Evolutionary conservation across 1,140 invertebrate species (phyloP), one percentile per base, ranked within the genome.

Genomic region (Zaprionus ghesquierei): DNA sequence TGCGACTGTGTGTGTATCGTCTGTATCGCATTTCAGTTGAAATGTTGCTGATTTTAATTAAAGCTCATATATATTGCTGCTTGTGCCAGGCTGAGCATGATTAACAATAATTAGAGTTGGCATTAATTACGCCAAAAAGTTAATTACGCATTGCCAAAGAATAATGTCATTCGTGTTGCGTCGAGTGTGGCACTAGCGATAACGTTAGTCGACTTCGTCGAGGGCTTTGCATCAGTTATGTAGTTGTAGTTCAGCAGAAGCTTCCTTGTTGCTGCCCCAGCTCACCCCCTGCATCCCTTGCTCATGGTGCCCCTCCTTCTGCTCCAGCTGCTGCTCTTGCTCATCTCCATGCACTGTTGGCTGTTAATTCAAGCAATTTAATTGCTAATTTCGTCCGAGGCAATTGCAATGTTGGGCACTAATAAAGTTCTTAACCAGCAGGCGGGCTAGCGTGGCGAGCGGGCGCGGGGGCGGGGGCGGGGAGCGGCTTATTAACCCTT

Each of bases 51-150:
- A 85, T 91, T 91, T 91, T 91, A 91, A 91, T 91, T 91, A 85
- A 73, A 75, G 79, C 89, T 81, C 85, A 90, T 91, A 87, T 87
- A 91, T 84, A 82, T 80, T 61, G 66, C 69, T 61, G 61, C 56
- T 80, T 55, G 65, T 63, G 77, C 74, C 63, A 70, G 79, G 58
- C 89, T 90, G 75, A 91, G 81, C 90, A 76, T 91, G 90, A 91
- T 91, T 90, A 91, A 91, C 90, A 90, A 91, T 91, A 91, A 91
- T 91, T 91, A 91, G 90, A 87, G 69, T 90, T 84, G 90, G 90
- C 90, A 91, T 91, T 91, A 91, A 91, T 91, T 91, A 87, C 82
- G 90, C 90, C 86, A 86, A 91, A 91, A 91, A 91, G 90, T 91
- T 91, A 91, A 91, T 89, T 89, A 71, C 80, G 79, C 80, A 89